Evolutionary conservation across 2,888 invertebrate genomes (phyloP).

Genomic region (Argyresthia goedartella): DNA sequence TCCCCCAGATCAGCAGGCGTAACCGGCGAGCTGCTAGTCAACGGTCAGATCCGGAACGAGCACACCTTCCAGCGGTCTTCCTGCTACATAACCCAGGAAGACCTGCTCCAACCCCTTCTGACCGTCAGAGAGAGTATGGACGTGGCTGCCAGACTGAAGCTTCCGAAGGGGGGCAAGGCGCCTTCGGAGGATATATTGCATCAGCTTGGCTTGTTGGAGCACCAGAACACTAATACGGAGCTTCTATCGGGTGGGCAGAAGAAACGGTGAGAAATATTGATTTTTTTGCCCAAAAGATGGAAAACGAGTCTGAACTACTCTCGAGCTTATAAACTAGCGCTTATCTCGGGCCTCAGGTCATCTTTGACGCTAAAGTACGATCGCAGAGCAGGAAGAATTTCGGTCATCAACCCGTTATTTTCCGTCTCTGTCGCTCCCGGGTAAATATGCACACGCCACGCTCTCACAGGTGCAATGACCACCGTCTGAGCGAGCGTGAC

Average conservation of each 20-base stretch:
- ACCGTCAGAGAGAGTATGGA: conserved; percentile 83
- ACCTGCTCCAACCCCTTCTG: conserved; percentile 78
- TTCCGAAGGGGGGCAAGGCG: conserved; percentile 62
- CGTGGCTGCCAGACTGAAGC: conserved; percentile 81
- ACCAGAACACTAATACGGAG: conserved; percentile 74
- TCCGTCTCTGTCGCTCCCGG: no score
- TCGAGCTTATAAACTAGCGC: no score
- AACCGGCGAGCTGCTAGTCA: conserved; percentile 76
- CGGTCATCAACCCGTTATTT: no score
- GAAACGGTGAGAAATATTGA: conserved; percentile 59
- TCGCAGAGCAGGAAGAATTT: no score
- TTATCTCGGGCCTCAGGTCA: no score
- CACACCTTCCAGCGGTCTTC: conserved; percentile 77
- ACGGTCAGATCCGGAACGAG: conserved; percentile 74
- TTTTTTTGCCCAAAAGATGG: background rate
- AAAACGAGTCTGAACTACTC: no score
- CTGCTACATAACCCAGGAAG: conserved; percentile 87
- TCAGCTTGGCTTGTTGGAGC: conserved; percentile 73
- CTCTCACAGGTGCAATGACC: no score
- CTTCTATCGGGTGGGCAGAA: conserved; percentile 83
- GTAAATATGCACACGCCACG: no score
- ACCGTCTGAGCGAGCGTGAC: no score
- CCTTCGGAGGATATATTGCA: conserved; percentile 69
- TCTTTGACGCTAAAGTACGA: no score
- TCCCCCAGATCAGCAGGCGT: conserved; percentile 72